Evolutionary conservation across 2,113 vertebrate genomes (phyloP).

Genomic region (Mixornis gularis): DNA sequence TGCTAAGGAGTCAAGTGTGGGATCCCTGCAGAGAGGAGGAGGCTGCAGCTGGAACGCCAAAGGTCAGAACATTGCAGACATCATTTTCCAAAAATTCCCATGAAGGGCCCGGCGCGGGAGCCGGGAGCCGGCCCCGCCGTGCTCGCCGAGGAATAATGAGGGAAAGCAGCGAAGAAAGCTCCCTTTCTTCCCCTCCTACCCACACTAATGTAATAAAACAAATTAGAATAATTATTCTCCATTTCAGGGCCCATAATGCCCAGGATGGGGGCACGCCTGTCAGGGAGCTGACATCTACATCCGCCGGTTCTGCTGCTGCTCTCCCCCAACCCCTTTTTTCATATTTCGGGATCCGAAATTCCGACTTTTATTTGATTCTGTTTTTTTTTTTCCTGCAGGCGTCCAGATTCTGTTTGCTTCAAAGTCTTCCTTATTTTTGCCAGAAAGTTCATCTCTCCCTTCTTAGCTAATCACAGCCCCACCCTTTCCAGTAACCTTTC

Average conservation of each 20-base stretch:
- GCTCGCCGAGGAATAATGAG: slow-evolving; percentile 45
- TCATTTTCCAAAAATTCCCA: slow-evolving; percentile 68
- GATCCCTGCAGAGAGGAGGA: slow-evolving; percentile 47
- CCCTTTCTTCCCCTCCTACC: slow-evolving; percentile 63
- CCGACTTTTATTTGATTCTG: slow-evolving; percentile 7
- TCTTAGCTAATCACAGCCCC: slow-evolving; percentile 46
- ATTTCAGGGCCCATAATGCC: slow-evolving; percentile 19
- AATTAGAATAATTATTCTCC: slow-evolving; percentile 65
- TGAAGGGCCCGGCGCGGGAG: slow-evolving; percentile 36
- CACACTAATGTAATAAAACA: slow-evolving; percentile 67
- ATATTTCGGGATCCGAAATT: background rate
- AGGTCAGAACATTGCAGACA: slow-evolving; percentile 63
- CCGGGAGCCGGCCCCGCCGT: slow-evolving; percentile 33
- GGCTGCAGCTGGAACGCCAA: slow-evolving; percentile 68
- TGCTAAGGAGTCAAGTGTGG: slow-evolving; percentile 59
- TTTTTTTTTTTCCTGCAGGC: slow-evolving; percentile 18
- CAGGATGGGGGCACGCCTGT: slow-evolving; percentile 27
- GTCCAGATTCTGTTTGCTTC: slow-evolving; percentile 24
- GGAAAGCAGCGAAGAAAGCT: slow-evolving; percentile 51
- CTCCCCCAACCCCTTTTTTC: too few relatives aligned
- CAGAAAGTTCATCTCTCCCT: slow-evolving; percentile 36
- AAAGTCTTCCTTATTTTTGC: slow-evolving; percentile 40
- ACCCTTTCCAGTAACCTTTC: slow-evolving; percentile 46
- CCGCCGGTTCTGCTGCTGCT: background rate
- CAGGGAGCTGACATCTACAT: slow-evolving; percentile 29